A percentile compares a stretch with the other conserved stretches of the same genome.
Conservation (phyloP, 2,113 vertebrate species). For the Perca schrenkii region DNA sequence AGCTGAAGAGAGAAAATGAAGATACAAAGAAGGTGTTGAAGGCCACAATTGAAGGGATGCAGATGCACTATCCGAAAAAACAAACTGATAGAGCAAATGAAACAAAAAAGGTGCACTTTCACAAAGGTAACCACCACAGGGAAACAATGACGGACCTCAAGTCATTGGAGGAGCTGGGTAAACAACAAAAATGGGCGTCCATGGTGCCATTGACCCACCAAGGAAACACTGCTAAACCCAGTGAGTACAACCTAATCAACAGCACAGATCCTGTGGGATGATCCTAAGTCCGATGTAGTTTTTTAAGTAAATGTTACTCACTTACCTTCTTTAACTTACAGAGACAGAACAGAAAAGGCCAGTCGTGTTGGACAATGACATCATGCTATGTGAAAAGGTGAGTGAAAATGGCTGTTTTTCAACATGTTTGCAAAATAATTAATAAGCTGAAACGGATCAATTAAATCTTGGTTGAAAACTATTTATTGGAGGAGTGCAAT, state of each 20-base stretch:
- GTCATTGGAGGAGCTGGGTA: neutral
- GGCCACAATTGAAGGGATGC: slow-evolving; percentile 3
- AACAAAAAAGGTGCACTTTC: neutral
- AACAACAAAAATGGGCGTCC: slow-evolving; percentile 13
- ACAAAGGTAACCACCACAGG: neutral
- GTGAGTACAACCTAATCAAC: slow-evolving; percentile 30
- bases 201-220: neutral
- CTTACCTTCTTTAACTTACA: slow-evolving; percentile 25
- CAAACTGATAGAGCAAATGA: neutral
- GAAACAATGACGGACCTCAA: neutral
- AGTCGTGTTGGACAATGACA: neutral
- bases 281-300: neutral
- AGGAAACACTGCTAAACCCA: neutral
- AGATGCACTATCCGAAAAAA: slow-evolving; percentile 6
- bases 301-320: neutral
- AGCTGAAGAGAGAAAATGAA: slow-evolving; percentile 38
- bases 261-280: neutral
- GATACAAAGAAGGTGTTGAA: slow-evolving; percentile 30
- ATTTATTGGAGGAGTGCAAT: neutral
- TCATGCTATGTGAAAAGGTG: neutral
- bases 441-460: neutral
- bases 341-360: slow-evolving; percentile 3
- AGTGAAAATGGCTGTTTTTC: neutral
- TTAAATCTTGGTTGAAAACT: neutral
- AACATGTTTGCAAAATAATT: neutral